Evolutionary conservation across 1,140 invertebrate genomes (phyloP).

Genomic region (Bemisia tabaci): DNA sequence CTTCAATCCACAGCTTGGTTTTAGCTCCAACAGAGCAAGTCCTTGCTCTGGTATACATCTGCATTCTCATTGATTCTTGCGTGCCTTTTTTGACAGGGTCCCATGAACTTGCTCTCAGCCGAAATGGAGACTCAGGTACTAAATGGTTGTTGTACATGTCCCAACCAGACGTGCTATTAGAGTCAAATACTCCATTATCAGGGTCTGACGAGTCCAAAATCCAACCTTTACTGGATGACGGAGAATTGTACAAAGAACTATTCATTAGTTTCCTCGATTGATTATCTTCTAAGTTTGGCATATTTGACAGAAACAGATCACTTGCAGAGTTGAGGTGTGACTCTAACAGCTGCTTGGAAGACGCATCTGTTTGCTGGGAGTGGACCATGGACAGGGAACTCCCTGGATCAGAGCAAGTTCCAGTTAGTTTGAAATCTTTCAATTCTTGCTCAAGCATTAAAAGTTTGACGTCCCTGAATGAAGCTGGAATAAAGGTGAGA

Average conservation of each 20-base stretch:
- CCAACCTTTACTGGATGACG: constrained; percentile 9
- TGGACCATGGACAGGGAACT: constrained; percentile 11
- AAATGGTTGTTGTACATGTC: constrained; percentile 7
- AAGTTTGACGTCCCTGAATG: constrained; percentile 38
- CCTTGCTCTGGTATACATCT: constrained; percentile 18
- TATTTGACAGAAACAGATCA: not conserved
- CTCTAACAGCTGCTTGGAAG: not conserved
- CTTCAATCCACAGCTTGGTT: constrained; percentile 16
- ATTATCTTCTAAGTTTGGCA: not conserved
- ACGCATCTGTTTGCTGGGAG: not conserved
- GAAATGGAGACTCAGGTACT: constrained; percentile 16
- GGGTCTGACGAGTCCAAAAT: constrained; percentile 8
- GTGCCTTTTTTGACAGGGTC: constrained; percentile 19
- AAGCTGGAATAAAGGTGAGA: constrained; percentile 52
- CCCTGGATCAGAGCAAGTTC: constrained; percentile 17
- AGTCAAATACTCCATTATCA: not conserved
- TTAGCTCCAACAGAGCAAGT: constrained; percentile 23
- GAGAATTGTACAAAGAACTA: not conserved
- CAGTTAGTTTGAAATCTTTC: constrained; percentile 21
- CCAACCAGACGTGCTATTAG: constrained; percentile 1
- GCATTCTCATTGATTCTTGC: constrained; percentile 13
- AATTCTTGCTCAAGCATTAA: constrained; percentile 27
- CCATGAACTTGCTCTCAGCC: constrained; percentile 23
- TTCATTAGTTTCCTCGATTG: not conserved
- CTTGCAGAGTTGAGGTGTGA: not conserved